Evolutionary conservation across 2,888 invertebrate genomes (phyloP), one percentile per base, ranked within the genome.

Genomic region (Hyppa rectilinea): DNA sequence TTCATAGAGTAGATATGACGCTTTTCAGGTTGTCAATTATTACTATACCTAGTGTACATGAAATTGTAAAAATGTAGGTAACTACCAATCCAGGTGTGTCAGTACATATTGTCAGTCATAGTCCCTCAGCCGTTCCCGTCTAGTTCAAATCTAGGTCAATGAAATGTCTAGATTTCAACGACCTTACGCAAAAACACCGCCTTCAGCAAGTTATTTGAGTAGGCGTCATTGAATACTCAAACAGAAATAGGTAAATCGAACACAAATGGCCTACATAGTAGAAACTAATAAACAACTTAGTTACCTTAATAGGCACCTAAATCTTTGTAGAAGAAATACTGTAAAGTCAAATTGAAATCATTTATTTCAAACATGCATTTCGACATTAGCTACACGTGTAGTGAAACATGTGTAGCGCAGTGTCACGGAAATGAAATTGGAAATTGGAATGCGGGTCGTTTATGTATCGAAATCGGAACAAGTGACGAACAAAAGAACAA

Each of bases 391-490:
- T 34, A 52, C 14, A 58, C 23, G 14, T 58, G 29, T 23, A 40
- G 14, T 17, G 60, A 26, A 59, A 61, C 49, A 53, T 38, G 73
- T 78, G 68, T 64, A 56, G 45, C 20, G 45, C 55, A 53, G 59
- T 55, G 34, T 53, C 31, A 17, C 56, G 52, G 68, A 78, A 78
- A 78, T 73, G 9, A 77, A 71, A 34, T 60, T 52, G 50, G n/a
- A 70, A 70, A 52, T n/a, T n/a, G n/a, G 40, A 53, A 63, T 12
- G 43, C 31, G 61, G 58, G 29, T 53, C 45, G 50, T 40, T 52
- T 43, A n/a, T 34, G 45, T 62, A 55, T 67, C 34, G 34, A 40
- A 63, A 66, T 62, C 6, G 38, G 52, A 66, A 62, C 31, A 43
- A 59, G 60, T 55, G 31, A 31, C 29, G 38, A 67, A 55, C 36